A percentile compares a stretch with the other conserved stretches of the same genome.
Evolutionary conservation across 2,797 vertebrate species (phyloP).

Genomic region (Cuculus canorus): DNA sequence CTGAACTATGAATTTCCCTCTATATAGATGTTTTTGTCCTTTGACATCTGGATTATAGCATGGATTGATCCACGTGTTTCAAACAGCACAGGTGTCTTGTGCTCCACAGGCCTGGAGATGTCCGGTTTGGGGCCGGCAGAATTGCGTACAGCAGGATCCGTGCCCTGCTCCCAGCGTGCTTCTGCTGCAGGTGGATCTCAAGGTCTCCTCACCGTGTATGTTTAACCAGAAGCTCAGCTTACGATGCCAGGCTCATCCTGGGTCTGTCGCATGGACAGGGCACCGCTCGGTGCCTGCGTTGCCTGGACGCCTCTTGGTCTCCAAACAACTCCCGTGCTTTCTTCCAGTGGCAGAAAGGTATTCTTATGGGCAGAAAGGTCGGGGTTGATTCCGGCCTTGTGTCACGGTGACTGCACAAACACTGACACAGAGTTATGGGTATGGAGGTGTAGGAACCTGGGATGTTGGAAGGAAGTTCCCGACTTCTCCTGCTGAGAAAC

Average conservation of each 20-base stretch:
- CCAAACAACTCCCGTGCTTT: rapidly evolving
- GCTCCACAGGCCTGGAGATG: neutral
- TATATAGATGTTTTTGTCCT: rapidly evolving
- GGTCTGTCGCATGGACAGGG: neutral
- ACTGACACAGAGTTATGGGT: neutral
- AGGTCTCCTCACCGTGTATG: rapidly evolving
- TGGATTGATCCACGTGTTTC: neutral
- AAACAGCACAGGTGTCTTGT: neutral
- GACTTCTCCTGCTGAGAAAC: neutral
- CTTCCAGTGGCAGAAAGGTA: too few species aligned
- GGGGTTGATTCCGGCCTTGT: neutral
- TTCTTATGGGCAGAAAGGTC: neutral
- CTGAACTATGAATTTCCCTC: neutral
- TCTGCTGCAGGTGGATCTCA: too few species aligned
- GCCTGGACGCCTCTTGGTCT: neutral
- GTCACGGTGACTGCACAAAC: neutral
- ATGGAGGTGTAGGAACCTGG: neutral
- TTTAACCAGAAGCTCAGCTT: neutral
- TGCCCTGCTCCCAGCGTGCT: neutral
- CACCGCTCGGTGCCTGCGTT: rapidly evolving
- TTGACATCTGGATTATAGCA: neutral
- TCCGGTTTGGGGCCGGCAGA: neutral
- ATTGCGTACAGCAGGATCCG: neutral
- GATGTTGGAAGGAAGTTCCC: neutral
- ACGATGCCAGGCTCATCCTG: neutral